A percentile compares a stretch with the other conserved stretches of the same genome.
Evolutionary conservation across 1,140 invertebrate species (phyloP).

Genomic region (Drosophila nigrodunni): DNA sequence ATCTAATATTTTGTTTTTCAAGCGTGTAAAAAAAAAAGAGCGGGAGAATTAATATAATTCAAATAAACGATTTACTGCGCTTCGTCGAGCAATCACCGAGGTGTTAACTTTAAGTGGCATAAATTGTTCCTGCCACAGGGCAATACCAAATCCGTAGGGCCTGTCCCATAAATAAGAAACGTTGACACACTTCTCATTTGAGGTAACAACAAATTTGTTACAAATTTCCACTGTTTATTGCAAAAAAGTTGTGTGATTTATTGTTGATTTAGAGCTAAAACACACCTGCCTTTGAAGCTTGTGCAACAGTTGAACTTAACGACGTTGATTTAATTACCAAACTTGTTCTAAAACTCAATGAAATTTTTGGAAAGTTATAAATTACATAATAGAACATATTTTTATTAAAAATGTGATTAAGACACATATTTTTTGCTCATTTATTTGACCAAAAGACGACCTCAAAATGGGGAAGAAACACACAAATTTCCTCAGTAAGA

Average conservation of each 20-base stretch:
- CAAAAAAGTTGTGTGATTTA: conserved; percentile 52
- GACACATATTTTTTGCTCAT: neutral
- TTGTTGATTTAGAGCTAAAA: neutral
- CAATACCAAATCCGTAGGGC: conserved; percentile 1
- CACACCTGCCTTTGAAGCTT: conserved; percentile 2
- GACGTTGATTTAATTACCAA: conserved; percentile 9
- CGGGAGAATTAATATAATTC: conserved; percentile 72
- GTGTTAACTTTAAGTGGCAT: conserved; percentile 71
- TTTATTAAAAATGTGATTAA: neutral
- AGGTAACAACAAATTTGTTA: conserved; percentile 15
- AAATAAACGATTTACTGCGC: conserved; percentile 73
- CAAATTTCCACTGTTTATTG: conserved; percentile 23
- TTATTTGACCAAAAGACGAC: conserved; percentile 3
- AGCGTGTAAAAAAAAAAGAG: conserved; percentile 24
- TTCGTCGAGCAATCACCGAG: conserved; percentile 69
- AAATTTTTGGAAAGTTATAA: neutral
- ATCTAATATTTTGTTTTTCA: conserved; percentile 45
- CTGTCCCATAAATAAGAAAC: neutral
- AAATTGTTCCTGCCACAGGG: conserved; percentile 57
- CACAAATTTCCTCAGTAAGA: neutral
- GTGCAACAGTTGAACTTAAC: conserved; percentile 23
- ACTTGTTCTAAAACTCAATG: neutral
- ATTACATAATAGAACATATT: neutral
- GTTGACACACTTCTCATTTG: conserved; percentile 12
- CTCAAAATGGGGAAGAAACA: conserved; percentile 11